These are phyloP conservation scores for Pheosia gnoma DNA, from an alignment of 2,888 invertebrate genomes.

Conservation along the genomic window DNA sequence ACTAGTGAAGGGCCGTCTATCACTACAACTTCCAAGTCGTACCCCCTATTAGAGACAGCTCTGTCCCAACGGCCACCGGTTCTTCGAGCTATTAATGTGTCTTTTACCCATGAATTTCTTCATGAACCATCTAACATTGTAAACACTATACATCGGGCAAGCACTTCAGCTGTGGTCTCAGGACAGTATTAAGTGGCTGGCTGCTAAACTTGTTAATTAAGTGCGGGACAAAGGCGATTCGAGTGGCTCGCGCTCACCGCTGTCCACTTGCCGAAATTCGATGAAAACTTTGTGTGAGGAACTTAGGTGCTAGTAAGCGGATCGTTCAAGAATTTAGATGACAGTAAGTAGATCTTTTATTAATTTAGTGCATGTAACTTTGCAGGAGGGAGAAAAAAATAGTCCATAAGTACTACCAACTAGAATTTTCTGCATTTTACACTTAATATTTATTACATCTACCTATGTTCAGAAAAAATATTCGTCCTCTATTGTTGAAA, in stretches of 20 bases:
- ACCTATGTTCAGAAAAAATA: too few relatives aligned
- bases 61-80: too few relatives aligned
- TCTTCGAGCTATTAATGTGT: background rate
- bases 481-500: too few relatives aligned
- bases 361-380: too few relatives aligned
- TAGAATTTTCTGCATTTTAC: too few relatives aligned
- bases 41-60: too few relatives aligned
- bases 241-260: background rate
- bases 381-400: too few relatives aligned
- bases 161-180: conserved; percentile 4
- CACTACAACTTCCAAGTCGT: too few relatives aligned
- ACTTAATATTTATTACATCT: too few relatives aligned
- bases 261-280: conserved; percentile 1
- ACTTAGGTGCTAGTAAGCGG: background rate
- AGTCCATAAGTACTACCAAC: too few relatives aligned
- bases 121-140: background rate
- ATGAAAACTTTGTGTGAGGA: background rate
- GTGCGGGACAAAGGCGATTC: conserved; percentile 6
- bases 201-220: conserved; percentile 12
- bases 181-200: conserved; percentile 6
- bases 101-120: conserved; percentile 3
- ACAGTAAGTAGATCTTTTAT: too few relatives aligned
- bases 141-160: background rate
- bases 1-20: too few relatives aligned
- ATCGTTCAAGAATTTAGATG: background rate